Conservation (phyloP, 1,140 invertebrate genomes). For the Drosophila ananassae region DNA sequence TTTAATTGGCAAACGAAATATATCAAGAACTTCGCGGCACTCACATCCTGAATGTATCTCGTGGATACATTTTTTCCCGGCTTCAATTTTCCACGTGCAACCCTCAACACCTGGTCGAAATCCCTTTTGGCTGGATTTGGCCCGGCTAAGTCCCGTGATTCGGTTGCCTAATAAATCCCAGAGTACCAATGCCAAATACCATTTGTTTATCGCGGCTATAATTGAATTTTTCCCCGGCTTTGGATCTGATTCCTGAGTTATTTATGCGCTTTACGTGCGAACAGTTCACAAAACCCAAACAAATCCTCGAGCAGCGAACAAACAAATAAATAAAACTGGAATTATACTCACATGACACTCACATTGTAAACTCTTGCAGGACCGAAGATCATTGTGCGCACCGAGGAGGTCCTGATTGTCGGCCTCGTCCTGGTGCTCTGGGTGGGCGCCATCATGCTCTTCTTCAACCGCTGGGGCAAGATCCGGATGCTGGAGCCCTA, state of each 20-base stretch:
- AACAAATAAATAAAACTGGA: constrained; percentile 14
- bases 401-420: constrained; percentile 94
- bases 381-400: constrained; percentile 88
- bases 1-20: constrained; percentile 11
- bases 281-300: constrained; percentile 22
- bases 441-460: constrained; percentile 93
- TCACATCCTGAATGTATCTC: constrained; percentile 1
- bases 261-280: constrained; percentile 58
- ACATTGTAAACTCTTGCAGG: constrained; percentile 73
- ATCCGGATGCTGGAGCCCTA: constrained; percentile 96
- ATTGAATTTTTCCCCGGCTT: constrained; percentile 55
- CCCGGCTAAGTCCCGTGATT: constrained; percentile 2
- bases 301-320: constrained; percentile 10
- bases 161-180: constrained; percentile 30
- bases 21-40: background rate
- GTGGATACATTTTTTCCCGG: background rate
- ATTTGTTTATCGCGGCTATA: constrained; percentile 50
- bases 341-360: background rate
- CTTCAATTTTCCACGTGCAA: constrained; percentile 12
- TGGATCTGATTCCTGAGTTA: constrained; percentile 44
- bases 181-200: constrained; percentile 5
- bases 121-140: constrained; percentile 22
- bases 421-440: constrained; percentile 93
- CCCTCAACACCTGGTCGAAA: constrained; percentile 16
- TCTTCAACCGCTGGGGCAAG: constrained; percentile 96